Conservation (phyloP, 2,113 vertebrate genomes). For the Syngnathus scovelli region DNA sequence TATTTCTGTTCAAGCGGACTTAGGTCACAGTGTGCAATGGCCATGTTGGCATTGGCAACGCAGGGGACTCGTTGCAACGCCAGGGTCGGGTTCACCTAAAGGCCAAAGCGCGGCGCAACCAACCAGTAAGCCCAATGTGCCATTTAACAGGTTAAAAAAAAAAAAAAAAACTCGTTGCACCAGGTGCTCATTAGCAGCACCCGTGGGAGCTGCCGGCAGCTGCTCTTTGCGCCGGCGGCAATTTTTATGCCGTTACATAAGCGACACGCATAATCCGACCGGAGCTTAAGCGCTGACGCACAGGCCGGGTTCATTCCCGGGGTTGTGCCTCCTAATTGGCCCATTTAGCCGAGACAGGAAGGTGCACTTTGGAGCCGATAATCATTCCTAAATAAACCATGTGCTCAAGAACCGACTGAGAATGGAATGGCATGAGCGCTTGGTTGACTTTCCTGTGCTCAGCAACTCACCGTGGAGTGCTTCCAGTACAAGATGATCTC, state of each 20-base stretch:
- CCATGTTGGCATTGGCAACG: neutral
- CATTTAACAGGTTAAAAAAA: neutral
- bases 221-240: neutral
- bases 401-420: neutral
- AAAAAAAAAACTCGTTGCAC: neutral
- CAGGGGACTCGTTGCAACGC: neutral
- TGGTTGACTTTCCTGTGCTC: too few species aligned
- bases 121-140: neutral
- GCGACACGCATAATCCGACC: conserved; percentile 4
- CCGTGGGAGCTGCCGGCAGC: neutral
- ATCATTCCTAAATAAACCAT: neutral
- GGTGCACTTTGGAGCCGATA: conserved; percentile 1
- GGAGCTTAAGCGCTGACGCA: conserved; percentile 45
- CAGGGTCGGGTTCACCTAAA: neutral
- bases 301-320: neutral
- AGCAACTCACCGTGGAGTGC: conserved; percentile 84
- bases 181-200: neutral
- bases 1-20: too few species aligned
- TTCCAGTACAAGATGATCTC: conserved; percentile 99
- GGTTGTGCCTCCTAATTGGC: conserved; percentile 5
- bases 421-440: neutral
- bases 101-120: neutral
- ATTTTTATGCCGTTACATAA: neutral
- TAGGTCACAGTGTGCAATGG: neutral
- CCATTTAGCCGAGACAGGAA: neutral